Evolutionary conservation across 2,888 invertebrate genomes (phyloP), one percentile per base, ranked within the genome.

Genomic region (Agrotis puta): DNA sequence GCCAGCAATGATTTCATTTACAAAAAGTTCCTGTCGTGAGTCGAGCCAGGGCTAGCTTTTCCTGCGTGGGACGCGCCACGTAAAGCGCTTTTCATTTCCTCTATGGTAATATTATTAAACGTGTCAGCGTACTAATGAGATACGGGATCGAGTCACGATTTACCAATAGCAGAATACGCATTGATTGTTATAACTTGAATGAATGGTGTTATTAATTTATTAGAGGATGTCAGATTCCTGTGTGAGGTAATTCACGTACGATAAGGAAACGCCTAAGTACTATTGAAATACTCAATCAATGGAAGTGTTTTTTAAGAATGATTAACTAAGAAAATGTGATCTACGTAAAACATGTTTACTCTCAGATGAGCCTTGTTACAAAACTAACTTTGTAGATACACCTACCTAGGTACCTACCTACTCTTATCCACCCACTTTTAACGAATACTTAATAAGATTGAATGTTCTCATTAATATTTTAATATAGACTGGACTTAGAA

Each of bases 81-180:
- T 87, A 88, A 84, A 88, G 70, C 83, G 90, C 88, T 90, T 88
- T 89, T 88, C 89, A 91, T 92, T 94, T 94, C 93, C 94, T 94
- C 88, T 91, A 91, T 91, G 92, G 88, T 92, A 91, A 92, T 91
- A 90, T 85, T 85, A 89, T 87, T 91, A 91, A 89, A 92, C 92
- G 92, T 92, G 94, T 93, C 91, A 92, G 91, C 90, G 91, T 93
- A 92, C 90, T 92, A 93, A 93, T 92, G 88, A 90, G 88, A 92
- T 92, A 87, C 91, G 82, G 84, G 72, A 84, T 81, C 88, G 64
- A 88, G 88, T 89, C 91, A 91, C 91, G 92, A 91, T 85, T 86
- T 84, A 82, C 85, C 82, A 80, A 89, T 85, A 86, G 70, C 83
- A 87, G 82, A 84, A 85, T 79, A 71, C 68, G 57, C 74, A 67